phyloP scores from a whole-genome alignment of 1,140 invertebrate genomes.

The Pogonomyrmex californicus region DNA sequence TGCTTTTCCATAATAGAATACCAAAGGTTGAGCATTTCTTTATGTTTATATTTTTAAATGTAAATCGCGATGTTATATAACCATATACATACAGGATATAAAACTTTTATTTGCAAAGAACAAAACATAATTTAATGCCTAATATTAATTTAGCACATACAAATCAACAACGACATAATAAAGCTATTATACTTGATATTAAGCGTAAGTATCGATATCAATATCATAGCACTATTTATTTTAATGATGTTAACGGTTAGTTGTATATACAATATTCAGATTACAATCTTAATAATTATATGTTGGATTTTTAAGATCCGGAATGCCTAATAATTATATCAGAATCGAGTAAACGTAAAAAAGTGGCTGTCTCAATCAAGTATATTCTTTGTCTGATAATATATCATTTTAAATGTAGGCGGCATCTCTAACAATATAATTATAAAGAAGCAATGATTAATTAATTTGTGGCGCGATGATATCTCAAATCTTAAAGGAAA shows the following conservation, averaged over 20 bases:
- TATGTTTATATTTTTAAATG: slow-evolving; percentile 12
- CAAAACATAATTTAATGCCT: slow-evolving; percentile 67
- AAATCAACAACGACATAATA: slow-evolving; percentile 61
- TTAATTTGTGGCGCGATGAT: background rate
- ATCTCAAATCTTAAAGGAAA: slow-evolving; percentile 11
- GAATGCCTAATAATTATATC: slow-evolving; percentile 84
- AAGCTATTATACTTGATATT: slow-evolving; percentile 65
- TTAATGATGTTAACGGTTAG: slow-evolving; percentile 81
- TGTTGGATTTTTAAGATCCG: slow-evolving; percentile 82
- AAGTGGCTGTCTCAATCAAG: slow-evolving; percentile 82
- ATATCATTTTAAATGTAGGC: background rate
- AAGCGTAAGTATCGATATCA: slow-evolving; percentile 64
- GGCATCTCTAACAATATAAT: slow-evolving; percentile 39
- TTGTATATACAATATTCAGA: slow-evolving; percentile 84
- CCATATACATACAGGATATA: slow-evolving; percentile 40
- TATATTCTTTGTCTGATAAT: background rate
- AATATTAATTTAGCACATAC: slow-evolving; percentile 59
- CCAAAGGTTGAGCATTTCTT: background rate
- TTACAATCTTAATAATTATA: slow-evolving; percentile 80
- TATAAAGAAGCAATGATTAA: slow-evolving; percentile 41
- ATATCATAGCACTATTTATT: slow-evolving; percentile 78
- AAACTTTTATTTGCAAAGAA: slow-evolving; percentile 53
- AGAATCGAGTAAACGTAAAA: slow-evolving; percentile 74
- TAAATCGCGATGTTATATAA: slow-evolving; percentile 33
- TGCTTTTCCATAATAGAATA: background rate